These are phyloP conservation scores for Myodes glareolus DNA, from an alignment of 2,113 vertebrate species.

Conservation along the genomic window DNA sequence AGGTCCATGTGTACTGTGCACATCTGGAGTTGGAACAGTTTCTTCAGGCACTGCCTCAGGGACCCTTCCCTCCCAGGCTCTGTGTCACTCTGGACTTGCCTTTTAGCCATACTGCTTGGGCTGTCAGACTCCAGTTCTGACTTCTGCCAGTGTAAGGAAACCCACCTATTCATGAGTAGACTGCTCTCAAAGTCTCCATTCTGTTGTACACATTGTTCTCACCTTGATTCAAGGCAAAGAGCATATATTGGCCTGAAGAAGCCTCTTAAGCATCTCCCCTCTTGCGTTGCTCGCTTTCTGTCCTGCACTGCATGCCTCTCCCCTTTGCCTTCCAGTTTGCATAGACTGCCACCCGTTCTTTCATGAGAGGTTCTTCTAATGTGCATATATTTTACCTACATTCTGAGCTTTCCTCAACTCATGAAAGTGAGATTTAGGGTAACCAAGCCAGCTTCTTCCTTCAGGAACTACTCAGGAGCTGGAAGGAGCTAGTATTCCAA, in stretches of 20 bases:
- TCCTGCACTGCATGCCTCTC: background rate
- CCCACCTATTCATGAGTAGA: fast-evolving
- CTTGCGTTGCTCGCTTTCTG: background rate
- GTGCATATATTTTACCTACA: too few species aligned
- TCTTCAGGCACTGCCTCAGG: background rate
- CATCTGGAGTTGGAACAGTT: background rate
- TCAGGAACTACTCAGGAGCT: background rate
- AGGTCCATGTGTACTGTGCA: background rate
- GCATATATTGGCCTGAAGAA: background rate
- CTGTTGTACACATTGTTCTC: background rate
- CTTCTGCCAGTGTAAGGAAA: background rate
- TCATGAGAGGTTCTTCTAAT: background rate
- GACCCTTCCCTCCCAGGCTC: background rate
- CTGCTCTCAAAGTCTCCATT: fast-evolving
- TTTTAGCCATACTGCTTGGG: background rate
- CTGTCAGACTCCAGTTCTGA: background rate
- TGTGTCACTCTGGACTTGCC: background rate
- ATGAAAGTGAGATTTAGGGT: background rate
- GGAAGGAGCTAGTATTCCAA: background rate
- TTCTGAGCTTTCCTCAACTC: background rate
- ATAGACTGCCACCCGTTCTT: background rate
- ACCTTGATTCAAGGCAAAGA: background rate
- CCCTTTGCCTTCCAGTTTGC: background rate
- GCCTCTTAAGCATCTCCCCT: fast-evolving
- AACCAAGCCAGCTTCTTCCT: background rate